These are phyloP conservation scores for Lepus europaeus DNA, from an alignment of 2,113 vertebrate genomes.

Conservation along the genomic window DNA sequence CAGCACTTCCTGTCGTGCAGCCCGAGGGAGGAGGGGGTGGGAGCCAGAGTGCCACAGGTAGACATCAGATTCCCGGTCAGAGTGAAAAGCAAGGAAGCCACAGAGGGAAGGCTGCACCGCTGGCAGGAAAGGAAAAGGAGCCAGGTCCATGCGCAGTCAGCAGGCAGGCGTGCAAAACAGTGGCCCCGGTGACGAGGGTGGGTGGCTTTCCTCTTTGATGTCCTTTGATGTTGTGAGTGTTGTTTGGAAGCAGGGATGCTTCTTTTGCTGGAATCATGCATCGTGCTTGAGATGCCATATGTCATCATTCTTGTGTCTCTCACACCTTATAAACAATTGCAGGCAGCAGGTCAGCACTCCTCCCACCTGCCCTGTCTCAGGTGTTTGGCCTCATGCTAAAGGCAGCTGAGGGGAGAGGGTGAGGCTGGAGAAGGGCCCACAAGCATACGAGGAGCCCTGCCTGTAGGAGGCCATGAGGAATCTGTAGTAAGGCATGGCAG, in stretches of 20 bases:
- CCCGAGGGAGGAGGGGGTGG: not conserved
- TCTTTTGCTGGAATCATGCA: constrained; percentile 44
- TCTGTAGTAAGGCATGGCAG: not conserved
- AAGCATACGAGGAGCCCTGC: not conserved
- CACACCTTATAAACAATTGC: not conserved
- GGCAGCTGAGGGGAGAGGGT: not conserved
- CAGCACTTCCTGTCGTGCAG: not conserved
- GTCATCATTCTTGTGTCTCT: constrained; percentile 13
- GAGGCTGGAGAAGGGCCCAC: not conserved
- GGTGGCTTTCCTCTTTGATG: not conserved
- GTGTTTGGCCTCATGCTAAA: not conserved
- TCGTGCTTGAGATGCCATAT: constrained; percentile 20
- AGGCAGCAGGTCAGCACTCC: not conserved
- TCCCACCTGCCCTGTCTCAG: not conserved
- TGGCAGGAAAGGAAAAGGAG: not conserved
- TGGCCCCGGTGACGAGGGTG: not conserved
- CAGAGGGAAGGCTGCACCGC: not conserved
- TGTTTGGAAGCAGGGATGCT: not conserved
- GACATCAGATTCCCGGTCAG: not conserved
- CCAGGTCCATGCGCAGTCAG: not conserved
- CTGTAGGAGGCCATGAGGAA: not conserved
- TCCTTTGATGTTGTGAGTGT: not conserved
- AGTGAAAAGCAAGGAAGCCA: not conserved
- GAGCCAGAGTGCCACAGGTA: not conserved
- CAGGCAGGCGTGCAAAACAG: not conserved